A percentile compares a stretch with the other conserved stretches of the same genome.
phyloP scores from a whole-genome alignment of 2,888 invertebrate species.

The Autographa gamma region DNA sequence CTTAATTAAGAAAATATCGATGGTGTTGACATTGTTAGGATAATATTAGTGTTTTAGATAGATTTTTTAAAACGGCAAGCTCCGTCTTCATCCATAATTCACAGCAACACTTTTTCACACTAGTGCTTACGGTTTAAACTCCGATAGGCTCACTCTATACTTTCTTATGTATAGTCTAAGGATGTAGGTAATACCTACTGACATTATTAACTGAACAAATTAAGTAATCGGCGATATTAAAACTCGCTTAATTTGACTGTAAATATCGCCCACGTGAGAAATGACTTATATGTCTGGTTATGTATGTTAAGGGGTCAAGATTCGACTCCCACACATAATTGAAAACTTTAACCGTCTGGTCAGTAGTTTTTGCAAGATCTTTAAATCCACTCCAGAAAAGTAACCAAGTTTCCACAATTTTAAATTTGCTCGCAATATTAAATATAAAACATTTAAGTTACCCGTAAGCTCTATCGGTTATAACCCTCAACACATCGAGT shows the following conservation, averaged over 20 bases:
- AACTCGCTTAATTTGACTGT: constrained; percentile 36
- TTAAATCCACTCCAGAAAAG: background rate
- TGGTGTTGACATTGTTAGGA: no score
- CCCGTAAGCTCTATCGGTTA: constrained; percentile 30
- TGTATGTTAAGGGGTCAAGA: constrained; percentile 54
- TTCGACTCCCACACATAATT: constrained; percentile 34
- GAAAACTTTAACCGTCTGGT: constrained; percentile 13
- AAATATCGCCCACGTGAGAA: constrained; percentile 48
- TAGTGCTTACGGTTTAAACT: no score
- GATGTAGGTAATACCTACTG: constrained; percentile 6
- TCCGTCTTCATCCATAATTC: no score
- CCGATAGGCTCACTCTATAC: no score
- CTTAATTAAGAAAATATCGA: no score
- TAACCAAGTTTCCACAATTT: background rate
- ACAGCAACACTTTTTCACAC: no score
- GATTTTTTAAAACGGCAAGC: no score
- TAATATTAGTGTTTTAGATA: no score
- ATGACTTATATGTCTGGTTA: constrained; percentile 41
- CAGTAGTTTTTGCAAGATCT: constrained; percentile 9
- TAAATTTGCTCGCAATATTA: constrained; percentile 3
- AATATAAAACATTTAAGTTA: constrained; percentile 17
- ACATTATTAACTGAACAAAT: constrained; percentile 31
- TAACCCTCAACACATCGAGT: constrained; percentile 28
- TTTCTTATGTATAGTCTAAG: no score
- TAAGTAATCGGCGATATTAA: constrained; percentile 49